Percentiles rank a stretch among this genome's conserved stretches.
phyloP scores from a whole-genome alignment of 2,797 vertebrate species.

The Hydrolagus colliei region DNA sequence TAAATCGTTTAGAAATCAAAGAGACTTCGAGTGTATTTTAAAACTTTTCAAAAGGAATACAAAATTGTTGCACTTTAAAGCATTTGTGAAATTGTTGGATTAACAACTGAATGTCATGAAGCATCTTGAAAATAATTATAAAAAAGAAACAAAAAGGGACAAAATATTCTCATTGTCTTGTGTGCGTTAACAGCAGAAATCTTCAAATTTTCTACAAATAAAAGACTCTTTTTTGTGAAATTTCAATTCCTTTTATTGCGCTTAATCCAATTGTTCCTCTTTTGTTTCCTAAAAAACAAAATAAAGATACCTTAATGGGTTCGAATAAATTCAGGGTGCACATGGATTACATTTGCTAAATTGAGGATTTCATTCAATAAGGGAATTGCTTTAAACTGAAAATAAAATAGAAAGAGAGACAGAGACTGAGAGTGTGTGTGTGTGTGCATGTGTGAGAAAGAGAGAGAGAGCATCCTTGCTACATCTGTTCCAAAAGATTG shows the following conservation, averaged over 20 bases:
- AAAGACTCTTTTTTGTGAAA: not conserved
- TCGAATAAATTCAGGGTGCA: not conserved
- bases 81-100: slow-evolving; percentile 7
- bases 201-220: not conserved
- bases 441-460: not conserved
- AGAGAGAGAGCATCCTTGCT: slow-evolving; percentile 58
- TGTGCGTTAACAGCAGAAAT: not conserved
- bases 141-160: no score
- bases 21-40: no score
- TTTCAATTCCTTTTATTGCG: not conserved
- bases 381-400: slow-evolving; percentile 76
- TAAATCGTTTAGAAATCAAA: no score
- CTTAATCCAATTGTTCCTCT: not conserved
- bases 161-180: not conserved
- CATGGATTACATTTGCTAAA: slow-evolving; percentile 69
- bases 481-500: slow-evolving; percentile 75
- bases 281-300: not conserved
- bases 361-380: slow-evolving; percentile 80
- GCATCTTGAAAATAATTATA: not conserved
- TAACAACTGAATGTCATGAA: not conserved
- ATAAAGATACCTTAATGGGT: not conserved
- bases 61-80: not conserved
- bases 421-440: slow-evolving; percentile 40
- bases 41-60: no score
- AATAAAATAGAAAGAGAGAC: slow-evolving; percentile 79